A percentile compares a stretch with the other conserved stretches of the same genome.
Conservation (phyloP, 2,888 invertebrate species). For the Anagyrus pseudococci region DNA sequence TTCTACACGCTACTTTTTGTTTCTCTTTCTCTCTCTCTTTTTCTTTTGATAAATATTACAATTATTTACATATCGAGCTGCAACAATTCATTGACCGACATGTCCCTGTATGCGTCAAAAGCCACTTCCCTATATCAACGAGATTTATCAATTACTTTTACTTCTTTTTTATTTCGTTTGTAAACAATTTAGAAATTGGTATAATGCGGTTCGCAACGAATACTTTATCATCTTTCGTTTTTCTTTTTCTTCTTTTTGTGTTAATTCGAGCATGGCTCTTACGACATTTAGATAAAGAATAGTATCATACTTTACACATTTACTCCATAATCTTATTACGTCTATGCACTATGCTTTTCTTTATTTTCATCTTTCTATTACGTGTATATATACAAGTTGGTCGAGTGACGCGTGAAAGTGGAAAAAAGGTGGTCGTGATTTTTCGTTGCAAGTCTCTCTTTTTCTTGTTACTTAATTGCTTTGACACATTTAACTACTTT, state of each 20-base stretch:
- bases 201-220: not conserved
- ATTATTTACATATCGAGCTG: constrained; percentile 55
- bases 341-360: constrained; percentile 33
- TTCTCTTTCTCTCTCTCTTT: constrained; percentile 34
- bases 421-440: constrained; percentile 42
- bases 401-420: constrained; percentile 47
- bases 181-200: too few species aligned
- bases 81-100: too few species aligned
- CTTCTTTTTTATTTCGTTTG: too few species aligned
- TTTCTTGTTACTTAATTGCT: constrained; percentile 35
- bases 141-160: too few species aligned
- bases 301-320: too few species aligned
- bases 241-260: constrained; percentile 21
- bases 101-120: too few species aligned
- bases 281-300: too few species aligned
- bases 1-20: constrained; percentile 43
- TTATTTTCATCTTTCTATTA: constrained; percentile 25
- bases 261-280: too few species aligned
- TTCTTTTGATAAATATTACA: constrained; percentile 60
- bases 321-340: constrained; percentile 33
- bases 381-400: constrained; percentile 48
- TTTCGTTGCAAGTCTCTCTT: constrained; percentile 46
- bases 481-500: constrained; percentile 4
- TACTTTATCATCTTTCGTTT: constrained; percentile 18
- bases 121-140: too few species aligned